Percentiles rank a stretch among this genome's conserved stretches.
These are phyloP conservation scores for Scylla paramamosain DNA, from an alignment of 1,140 invertebrate genomes.

Conservation along the genomic window DNA sequence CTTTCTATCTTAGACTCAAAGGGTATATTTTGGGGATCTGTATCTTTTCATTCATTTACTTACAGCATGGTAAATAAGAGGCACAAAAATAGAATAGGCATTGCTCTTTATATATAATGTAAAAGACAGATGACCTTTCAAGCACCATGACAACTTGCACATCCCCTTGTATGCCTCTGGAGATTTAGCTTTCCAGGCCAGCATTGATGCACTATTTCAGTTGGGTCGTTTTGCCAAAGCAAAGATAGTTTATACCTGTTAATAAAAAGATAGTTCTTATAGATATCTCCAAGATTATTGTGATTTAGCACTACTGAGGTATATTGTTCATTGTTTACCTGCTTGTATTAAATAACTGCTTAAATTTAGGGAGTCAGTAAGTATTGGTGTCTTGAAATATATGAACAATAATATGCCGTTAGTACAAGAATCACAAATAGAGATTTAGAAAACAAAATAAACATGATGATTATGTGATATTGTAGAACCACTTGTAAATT, in stretches of 20 bases:
- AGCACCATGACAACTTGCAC: not conserved
- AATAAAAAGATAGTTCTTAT: too few species aligned
- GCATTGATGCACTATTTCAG: too few species aligned
- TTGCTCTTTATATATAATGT: not conserved
- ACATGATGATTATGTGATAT: too few species aligned
- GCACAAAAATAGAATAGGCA: not conserved
- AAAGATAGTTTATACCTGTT: too few species aligned
- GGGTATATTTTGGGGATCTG: not conserved
- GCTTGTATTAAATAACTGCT: not conserved
- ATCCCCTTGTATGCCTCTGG: not conserved
- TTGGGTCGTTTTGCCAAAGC: not conserved
- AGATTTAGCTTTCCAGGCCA: not conserved
- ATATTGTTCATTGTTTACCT: not conserved
- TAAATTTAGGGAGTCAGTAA: not conserved
- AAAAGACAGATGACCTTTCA: not conserved
- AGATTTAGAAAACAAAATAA: too few species aligned
- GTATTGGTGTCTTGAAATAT: not conserved
- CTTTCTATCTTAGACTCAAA: not conserved
- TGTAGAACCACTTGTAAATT: too few species aligned
- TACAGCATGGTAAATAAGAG: not conserved
- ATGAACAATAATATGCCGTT: not conserved
- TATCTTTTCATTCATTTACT: not conserved
- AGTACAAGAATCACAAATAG: too few species aligned
- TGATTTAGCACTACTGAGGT: not conserved
- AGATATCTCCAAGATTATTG: not conserved